Conservation (phyloP, 2,888 invertebrate species). For the Anagyrus pseudococci region DNA sequence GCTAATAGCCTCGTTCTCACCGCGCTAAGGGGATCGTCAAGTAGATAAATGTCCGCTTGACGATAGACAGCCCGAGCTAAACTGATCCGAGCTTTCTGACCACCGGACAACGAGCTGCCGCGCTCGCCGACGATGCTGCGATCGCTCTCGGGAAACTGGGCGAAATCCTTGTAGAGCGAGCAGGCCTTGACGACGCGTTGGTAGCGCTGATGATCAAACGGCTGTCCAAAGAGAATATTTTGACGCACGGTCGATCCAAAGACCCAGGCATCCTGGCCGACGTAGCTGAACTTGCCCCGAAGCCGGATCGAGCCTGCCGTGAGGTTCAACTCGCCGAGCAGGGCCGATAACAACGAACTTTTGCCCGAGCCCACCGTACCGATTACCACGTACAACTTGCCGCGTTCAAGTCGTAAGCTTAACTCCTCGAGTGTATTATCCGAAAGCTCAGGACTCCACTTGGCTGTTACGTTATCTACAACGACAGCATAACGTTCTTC, state of each 20-base stretch:
- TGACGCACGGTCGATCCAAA: slow-evolving; percentile 81
- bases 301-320: slow-evolving; percentile 68
- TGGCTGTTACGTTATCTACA: slow-evolving; percentile 54
- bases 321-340: slow-evolving; percentile 75
- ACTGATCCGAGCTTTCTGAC: slow-evolving; percentile 79
- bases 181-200: slow-evolving; percentile 61
- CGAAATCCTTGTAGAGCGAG: slow-evolving; percentile 62
- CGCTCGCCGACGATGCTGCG: slow-evolving; percentile 75
- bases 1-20: too few relatives aligned
- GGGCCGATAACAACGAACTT: slow-evolving; percentile 71
- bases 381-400: slow-evolving; percentile 73
- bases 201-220: slow-evolving; percentile 69
- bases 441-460: slow-evolving; percentile 65
- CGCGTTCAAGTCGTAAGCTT: slow-evolving; percentile 65
- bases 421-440: slow-evolving; percentile 65
- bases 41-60: slow-evolving; percentile 78
- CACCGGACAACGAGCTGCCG: slow-evolving; percentile 76
- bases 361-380: slow-evolving; percentile 81
- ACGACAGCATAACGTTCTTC: too few relatives aligned
- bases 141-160: slow-evolving; percentile 73
- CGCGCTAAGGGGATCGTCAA: slow-evolving; percentile 73
- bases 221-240: slow-evolving; percentile 83
- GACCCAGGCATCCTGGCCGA: slow-evolving; percentile 87
- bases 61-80: slow-evolving; percentile 78
- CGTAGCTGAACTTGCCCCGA: slow-evolving; percentile 75